A percentile compares a stretch with the other conserved stretches of the same genome.
Evolutionary conservation across 2,797 vertebrate species (phyloP).

Genomic region (Schizopygopsis malacanthus): DNA sequence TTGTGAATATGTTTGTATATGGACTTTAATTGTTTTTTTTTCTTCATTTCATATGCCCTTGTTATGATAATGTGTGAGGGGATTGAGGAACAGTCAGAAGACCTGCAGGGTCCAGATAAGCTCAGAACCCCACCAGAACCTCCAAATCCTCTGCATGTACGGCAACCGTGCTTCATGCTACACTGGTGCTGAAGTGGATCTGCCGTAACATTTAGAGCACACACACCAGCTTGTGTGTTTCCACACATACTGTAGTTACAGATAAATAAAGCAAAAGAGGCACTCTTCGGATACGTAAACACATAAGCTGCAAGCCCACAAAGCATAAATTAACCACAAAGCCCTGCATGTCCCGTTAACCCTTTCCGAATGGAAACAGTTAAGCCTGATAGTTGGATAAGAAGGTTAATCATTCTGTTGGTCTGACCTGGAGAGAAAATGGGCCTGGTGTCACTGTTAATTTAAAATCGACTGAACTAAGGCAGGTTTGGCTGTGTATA

Average conservation of each 20-base stretch:
- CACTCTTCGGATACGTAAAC: not conserved
- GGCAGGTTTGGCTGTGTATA: slow-evolving; percentile 32
- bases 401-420: slow-evolving; percentile 42
- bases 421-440: slow-evolving; percentile 17
- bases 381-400: slow-evolving; percentile 29
- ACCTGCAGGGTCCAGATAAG: slow-evolving; percentile 63
- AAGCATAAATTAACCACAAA: slow-evolving; percentile 33
- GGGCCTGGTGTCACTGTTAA: slow-evolving; percentile 39
- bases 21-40: slow-evolving; percentile 55
- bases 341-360: slow-evolving; percentile 19
- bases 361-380: slow-evolving; percentile 40
- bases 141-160: slow-evolving; percentile 22
- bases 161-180: slow-evolving; percentile 19
- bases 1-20: slow-evolving; percentile 13
- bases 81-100: slow-evolving; percentile 46
- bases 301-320: not conserved
- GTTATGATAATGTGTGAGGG: slow-evolving; percentile 61
- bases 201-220: not conserved
- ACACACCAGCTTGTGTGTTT: not conserved
- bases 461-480: slow-evolving; percentile 40
- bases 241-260: not conserved
- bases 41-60: slow-evolving; percentile 47
- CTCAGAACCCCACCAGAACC: slow-evolving; percentile 46
- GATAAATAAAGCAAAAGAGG: slow-evolving; percentile 21
- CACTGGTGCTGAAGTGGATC: slow-evolving; percentile 27